Evolutionary conservation across 2,888 invertebrate genomes (phyloP), one percentile per base, ranked within the genome.

Genomic region (Tachina grossa): DNA sequence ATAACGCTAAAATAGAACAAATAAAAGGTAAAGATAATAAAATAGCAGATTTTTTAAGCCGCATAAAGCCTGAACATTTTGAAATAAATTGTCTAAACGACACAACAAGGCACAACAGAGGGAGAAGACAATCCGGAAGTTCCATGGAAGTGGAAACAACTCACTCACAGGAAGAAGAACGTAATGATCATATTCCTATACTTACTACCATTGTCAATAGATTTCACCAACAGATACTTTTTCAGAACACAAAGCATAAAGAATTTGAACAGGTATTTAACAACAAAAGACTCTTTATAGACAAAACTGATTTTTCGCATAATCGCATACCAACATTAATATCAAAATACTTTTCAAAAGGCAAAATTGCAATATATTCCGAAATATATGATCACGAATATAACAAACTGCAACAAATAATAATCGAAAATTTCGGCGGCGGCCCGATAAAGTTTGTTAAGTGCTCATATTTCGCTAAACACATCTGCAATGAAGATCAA

Each of bases 71-170:
- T 10, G 76, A 76, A 14, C 8, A n/a, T 45, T 55, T 16, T 43
- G 77, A 77, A 77, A 77, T 66, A 45, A 75, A 61, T 39, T 45
- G 10, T 13, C 45, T 75, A 16, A 43, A 61, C 43, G 43, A 61
- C 16, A 43, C 9, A 61, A 39, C 55, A 59, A 49, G 14, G 13
- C 19, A 47, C 19, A 47, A 43, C 13, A 59, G 55, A 77, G 13
- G 13, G 45, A 68, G 53, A 65, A 6, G 43, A 22, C 43, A 43
- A 43, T 16, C 16, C 16, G 31, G 31, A 43, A 43, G 55, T 53
- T 77, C 77, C 49, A 22, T 77, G 45, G 53, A 19, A 61, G 74
- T n/a, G n/a, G n/a, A n/a, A n/a, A n/a, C n/a, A n/a, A n/a, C n/a
- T n/a, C n/a, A n/a, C n/a, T n/a, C n/a, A n/a, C n/a, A n/a, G n/a